phyloP scores from a whole-genome alignment of 2,888 invertebrate species.

The Catocala sponsa region DNA sequence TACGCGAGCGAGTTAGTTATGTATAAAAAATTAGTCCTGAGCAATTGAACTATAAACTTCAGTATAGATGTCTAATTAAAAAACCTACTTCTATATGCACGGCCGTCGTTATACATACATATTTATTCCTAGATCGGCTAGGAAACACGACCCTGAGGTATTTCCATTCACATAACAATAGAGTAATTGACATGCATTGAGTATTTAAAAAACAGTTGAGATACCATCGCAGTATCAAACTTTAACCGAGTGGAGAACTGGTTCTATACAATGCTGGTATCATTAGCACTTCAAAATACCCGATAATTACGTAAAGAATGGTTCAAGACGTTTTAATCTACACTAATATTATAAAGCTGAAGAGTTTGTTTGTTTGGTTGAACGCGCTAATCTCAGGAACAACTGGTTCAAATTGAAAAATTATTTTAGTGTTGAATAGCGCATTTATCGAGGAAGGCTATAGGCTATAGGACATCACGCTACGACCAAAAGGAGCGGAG shows the following conservation, averaged over 20 bases:
- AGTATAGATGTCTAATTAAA: not conserved
- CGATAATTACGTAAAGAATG: slow-evolving; percentile 12
- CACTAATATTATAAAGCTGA: too few relatives aligned
- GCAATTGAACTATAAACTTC: too few relatives aligned
- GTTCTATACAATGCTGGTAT: slow-evolving; percentile 25
- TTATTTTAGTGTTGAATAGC: too few relatives aligned
- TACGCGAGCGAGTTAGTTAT: too few relatives aligned
- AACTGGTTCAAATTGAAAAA: too few relatives aligned
- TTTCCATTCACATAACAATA: slow-evolving; percentile 46
- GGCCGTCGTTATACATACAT: slow-evolving; percentile 11
- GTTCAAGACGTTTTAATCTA: not conserved
- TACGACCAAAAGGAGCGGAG: too few relatives aligned
- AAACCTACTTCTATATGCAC: not conserved
- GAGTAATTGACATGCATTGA: slow-evolving; percentile 34
- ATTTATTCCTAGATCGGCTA: slow-evolving; percentile 24
- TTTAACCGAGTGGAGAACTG: slow-evolving; percentile 29
- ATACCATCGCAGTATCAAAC: slow-evolving; percentile 28
- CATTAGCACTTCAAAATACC: slow-evolving; percentile 9
- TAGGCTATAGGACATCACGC: too few relatives aligned
- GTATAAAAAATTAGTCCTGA: too few relatives aligned
- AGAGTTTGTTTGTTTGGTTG: too few relatives aligned
- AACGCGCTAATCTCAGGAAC: too few relatives aligned
- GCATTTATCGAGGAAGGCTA: too few relatives aligned
- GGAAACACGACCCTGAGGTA: slow-evolving; percentile 39
- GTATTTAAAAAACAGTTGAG: slow-evolving; percentile 33